Percentiles rank a stretch among this genome's conserved stretches.
These are phyloP conservation scores for Drosophila eohydei DNA, from an alignment of 2,888 invertebrate species.

Conservation along the genomic window DNA sequence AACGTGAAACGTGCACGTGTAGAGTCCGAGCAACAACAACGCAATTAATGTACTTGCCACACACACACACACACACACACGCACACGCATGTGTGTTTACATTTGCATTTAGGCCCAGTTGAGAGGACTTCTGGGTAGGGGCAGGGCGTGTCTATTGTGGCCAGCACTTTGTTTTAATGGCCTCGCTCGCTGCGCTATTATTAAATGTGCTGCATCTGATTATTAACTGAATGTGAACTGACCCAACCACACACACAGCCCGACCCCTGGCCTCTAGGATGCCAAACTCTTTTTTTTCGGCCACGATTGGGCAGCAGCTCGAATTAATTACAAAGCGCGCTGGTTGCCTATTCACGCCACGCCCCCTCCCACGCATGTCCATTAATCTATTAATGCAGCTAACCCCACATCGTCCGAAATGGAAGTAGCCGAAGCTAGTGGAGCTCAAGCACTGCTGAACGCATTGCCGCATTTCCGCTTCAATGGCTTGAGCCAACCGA, in stretches of 20 bases:
- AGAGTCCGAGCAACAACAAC: conserved; percentile 47
- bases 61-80: conserved; percentile 29
- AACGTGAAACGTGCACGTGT: conserved; percentile 56
- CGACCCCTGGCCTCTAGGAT: background rate
- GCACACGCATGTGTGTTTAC: conserved; percentile 45
- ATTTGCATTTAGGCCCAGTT: conserved; percentile 50
- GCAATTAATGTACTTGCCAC: conserved; percentile 69
- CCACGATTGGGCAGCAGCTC: conserved; percentile 32
- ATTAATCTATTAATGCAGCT: conserved; percentile 75
- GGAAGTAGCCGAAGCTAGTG: conserved; percentile 7
- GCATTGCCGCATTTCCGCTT: conserved; percentile 78
- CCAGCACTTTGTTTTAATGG: conserved; percentile 75
- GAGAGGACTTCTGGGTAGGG: background rate
- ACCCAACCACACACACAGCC: conserved; percentile 1
- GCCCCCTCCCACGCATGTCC: conserved; percentile 25
- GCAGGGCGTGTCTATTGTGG: conserved; percentile 64
- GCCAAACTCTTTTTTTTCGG: conserved; percentile 4
- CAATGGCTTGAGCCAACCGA: conserved; percentile 58
- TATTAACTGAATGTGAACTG: conserved; percentile 52
- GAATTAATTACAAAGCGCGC: conserved; percentile 52
- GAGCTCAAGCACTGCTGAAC: conserved; percentile 43
- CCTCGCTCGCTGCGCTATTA: conserved; percentile 63
- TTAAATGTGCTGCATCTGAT: conserved; percentile 78
- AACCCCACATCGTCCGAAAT: conserved; percentile 3
- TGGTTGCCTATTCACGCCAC: conserved; percentile 34